Conservation (phyloP, 2,888 invertebrate species). For the Habroteleia sp. region DNA sequence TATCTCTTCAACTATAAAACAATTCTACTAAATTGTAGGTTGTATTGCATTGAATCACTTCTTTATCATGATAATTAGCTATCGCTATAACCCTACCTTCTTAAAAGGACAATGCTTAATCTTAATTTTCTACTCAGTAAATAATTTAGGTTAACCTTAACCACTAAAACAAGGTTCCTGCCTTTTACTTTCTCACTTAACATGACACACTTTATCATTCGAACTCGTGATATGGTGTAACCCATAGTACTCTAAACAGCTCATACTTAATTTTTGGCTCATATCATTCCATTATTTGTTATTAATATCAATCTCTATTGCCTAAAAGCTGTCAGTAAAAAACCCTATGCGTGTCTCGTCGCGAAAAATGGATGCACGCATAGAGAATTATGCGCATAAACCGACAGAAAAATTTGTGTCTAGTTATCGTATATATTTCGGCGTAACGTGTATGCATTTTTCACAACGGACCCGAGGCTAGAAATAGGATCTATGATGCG, state of each 20-base stretch:
- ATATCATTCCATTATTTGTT: constrained; percentile 39
- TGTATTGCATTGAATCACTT: constrained; percentile 76
- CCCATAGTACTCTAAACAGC: constrained; percentile 70
- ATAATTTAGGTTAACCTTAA: constrained; percentile 60
- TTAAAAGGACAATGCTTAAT: constrained; percentile 57
- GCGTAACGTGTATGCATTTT: constrained; percentile 68
- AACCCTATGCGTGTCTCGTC: constrained; percentile 73
- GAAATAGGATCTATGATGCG: constrained; percentile 68
- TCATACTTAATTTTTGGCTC: constrained; percentile 61
- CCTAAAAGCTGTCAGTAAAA: constrained; percentile 77
- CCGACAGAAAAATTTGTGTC: constrained; percentile 11
- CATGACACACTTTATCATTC: constrained; percentile 59
- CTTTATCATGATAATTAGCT: constrained; percentile 67
- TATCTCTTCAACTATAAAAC: constrained; percentile 59
- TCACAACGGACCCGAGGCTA: constrained; percentile 67
- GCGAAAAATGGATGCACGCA: constrained; percentile 67
- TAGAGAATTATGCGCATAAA: constrained; percentile 11
- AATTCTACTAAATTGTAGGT: constrained; percentile 69
- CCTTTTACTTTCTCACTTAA: constrained; percentile 65
- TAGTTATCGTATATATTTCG: constrained; percentile 27
- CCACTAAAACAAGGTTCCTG: constrained; percentile 67
- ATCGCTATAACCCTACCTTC: constrained; percentile 58
- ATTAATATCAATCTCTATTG: constrained; percentile 71
- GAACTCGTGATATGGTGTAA: constrained; percentile 77
- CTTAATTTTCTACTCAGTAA: constrained; percentile 65